phyloP scores from a whole-genome alignment of 2,888 invertebrate species.

The Pristionchus fissidentatus region DNA sequence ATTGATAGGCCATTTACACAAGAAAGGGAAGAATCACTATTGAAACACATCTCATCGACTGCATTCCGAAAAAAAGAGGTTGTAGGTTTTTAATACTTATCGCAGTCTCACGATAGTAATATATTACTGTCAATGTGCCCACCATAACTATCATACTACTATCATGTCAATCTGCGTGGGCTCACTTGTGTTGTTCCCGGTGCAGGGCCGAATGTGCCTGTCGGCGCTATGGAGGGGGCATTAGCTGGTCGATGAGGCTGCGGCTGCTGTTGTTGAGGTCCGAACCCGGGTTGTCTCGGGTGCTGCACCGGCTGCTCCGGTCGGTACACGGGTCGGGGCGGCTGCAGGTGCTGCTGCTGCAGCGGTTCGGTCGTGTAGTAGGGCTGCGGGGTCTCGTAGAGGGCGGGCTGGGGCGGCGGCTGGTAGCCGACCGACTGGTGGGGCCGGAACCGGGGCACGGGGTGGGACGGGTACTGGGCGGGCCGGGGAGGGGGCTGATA shows the following conservation, averaged over 20 bases:
- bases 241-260: background rate
- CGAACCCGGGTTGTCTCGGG: background rate
- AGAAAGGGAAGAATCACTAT: background rate
- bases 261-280: background rate
- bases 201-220: background rate
- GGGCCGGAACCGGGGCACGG: background rate
- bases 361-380: background rate
- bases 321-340: background rate
- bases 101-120: too few species aligned
- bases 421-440: conserved; percentile 26
- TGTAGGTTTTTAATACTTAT: background rate
- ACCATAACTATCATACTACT: too few species aligned
- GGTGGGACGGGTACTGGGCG: background rate
- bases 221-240: background rate
- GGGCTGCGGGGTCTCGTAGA: background rate
- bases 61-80: background rate
- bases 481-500: conserved; percentile 45
- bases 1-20: background rate
- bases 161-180: too few species aligned
- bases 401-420: conserved; percentile 15
- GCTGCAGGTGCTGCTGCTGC: too few species aligned
- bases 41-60: background rate
- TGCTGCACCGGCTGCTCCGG: background rate
- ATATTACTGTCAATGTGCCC: too few species aligned
- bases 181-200: too few species aligned